Conservation (phyloP, 2,113 vertebrate genomes). For the Brachionichthys hirsutus region DNA sequence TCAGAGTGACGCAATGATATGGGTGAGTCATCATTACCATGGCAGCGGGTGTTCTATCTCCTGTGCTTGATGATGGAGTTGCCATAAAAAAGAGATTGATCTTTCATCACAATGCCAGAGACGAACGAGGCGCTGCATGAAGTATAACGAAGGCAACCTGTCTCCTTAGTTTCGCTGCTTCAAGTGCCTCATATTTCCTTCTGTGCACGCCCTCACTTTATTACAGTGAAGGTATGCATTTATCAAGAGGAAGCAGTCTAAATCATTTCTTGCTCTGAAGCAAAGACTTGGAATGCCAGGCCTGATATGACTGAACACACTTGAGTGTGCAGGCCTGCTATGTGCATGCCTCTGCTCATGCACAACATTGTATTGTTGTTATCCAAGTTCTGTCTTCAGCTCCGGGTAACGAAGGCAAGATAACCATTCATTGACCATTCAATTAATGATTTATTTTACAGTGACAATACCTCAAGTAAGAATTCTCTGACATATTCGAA, state of each 20-base stretch:
- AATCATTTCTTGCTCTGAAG: conserved; percentile 59
- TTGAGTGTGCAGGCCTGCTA: conserved; percentile 35
- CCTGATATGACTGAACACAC: conserved; percentile 59
- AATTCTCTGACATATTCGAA: conserved; percentile 23
- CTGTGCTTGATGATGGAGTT: conserved; percentile 63
- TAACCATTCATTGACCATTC: conserved; percentile 6
- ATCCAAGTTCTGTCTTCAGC: neutral
- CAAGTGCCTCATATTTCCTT: conserved; percentile 68
- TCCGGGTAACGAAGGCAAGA: conserved; percentile 17
- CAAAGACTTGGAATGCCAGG: conserved; percentile 67
- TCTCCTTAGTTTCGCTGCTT: conserved; percentile 58
- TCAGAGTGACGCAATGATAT: conserved; percentile 43
- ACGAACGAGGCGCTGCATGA: conserved; percentile 64
- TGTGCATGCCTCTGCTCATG: conserved; percentile 36
- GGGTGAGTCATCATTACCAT: conserved; percentile 57
- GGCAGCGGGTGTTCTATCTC: conserved; percentile 63
- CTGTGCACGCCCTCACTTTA: conserved; percentile 50
- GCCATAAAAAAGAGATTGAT: conserved; percentile 71
- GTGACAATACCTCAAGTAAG: neutral
- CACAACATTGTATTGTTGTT: neutral
- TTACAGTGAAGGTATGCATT: conserved; percentile 62
- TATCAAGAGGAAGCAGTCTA: conserved; percentile 62
- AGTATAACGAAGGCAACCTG: conserved; percentile 37
- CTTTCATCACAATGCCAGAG: conserved; percentile 67
- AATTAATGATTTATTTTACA: conserved; percentile 25